phyloP scores from a whole-genome alignment of 2,797 vertebrate species.

The Fistularia tabacaria region DNA sequence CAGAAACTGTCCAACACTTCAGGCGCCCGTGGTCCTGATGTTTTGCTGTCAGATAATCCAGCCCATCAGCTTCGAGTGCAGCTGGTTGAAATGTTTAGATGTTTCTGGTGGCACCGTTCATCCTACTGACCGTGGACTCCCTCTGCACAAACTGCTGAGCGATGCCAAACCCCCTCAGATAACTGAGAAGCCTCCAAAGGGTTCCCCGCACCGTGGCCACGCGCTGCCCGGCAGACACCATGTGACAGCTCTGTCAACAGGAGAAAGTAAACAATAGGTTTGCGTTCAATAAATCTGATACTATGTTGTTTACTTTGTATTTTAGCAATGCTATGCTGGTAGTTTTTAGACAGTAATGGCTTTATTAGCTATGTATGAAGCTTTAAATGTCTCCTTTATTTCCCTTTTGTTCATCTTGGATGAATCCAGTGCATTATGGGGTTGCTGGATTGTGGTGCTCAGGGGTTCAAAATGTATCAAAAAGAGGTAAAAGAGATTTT shows the following conservation, averaged over 20 bases:
- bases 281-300: slow-evolving; percentile 7
- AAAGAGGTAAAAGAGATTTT: slow-evolving; percentile 61
- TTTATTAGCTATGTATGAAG: slow-evolving; percentile 65
- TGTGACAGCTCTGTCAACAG: slow-evolving; percentile 43
- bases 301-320: slow-evolving; percentile 70
- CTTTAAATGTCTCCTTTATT: slow-evolving; percentile 61
- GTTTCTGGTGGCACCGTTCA: too few relatives aligned
- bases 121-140: too few relatives aligned
- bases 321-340: slow-evolving; percentile 71
- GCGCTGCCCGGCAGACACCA: too few relatives aligned
- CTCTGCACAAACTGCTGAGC: too few relatives aligned
- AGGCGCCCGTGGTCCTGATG: too few relatives aligned
- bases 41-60: too few relatives aligned
- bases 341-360: slow-evolving; percentile 66
- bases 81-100: too few relatives aligned
- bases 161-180: too few relatives aligned
- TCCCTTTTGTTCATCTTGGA: slow-evolving; percentile 67
- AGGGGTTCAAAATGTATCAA: slow-evolving; percentile 74
- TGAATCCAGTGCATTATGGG: slow-evolving; percentile 75
- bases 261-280: slow-evolving; percentile 40
- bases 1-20: too few relatives aligned
- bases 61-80: too few relatives aligned
- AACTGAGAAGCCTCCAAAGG: too few relatives aligned
- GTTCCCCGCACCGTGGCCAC: too few relatives aligned
- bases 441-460: slow-evolving; percentile 81